Conservation (phyloP, 2,888 invertebrate species). For the Rhorus exstirpatorius region DNA sequence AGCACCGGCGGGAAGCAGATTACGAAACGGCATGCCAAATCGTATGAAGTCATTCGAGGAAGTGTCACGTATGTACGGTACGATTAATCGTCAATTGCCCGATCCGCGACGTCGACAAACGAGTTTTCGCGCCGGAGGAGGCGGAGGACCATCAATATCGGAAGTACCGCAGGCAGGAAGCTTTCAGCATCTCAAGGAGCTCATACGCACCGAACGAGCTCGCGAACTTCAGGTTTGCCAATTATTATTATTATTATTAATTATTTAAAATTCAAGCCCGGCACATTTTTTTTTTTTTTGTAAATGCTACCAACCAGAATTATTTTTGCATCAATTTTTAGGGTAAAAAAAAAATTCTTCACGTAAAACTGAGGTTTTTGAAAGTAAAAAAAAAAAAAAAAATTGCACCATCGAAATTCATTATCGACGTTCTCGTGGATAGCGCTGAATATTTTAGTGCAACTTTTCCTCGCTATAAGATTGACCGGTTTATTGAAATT, state of each 20-base stretch:
- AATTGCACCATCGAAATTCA: too few species aligned
- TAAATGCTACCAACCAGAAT: too few species aligned
- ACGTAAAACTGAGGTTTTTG: too few species aligned
- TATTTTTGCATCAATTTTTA: too few species aligned
- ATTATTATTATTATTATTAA: too few species aligned
- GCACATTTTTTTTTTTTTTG: slow-evolving; percentile 20
- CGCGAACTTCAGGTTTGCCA: slow-evolving; percentile 88
- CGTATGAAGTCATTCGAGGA: slow-evolving; percentile 87
- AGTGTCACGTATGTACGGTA: slow-evolving; percentile 87
- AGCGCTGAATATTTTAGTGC: too few species aligned
- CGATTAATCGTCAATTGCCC: slow-evolving; percentile 86
- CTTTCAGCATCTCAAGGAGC: slow-evolving; percentile 93
- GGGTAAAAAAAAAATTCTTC: too few species aligned
- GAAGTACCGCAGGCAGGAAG: slow-evolving; percentile 85
- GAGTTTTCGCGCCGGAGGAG: slow-evolving; percentile 74
- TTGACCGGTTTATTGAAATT: too few species aligned
- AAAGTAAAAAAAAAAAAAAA: too few species aligned
- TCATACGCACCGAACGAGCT: slow-evolving; percentile 92
- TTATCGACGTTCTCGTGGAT: too few species aligned
- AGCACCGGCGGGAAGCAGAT: slow-evolving; percentile 87
- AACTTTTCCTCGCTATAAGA: too few species aligned
- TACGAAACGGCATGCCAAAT: slow-evolving; percentile 84
- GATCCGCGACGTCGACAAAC: slow-evolving; percentile 86
- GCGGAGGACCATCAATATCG: slow-evolving; percentile 70
- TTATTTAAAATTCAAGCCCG: too few species aligned